These are phyloP conservation scores for Porites evermanni DNA, from an alignment of 92 coral and sea anemone genomes.

Conservation along the genomic window DNA sequence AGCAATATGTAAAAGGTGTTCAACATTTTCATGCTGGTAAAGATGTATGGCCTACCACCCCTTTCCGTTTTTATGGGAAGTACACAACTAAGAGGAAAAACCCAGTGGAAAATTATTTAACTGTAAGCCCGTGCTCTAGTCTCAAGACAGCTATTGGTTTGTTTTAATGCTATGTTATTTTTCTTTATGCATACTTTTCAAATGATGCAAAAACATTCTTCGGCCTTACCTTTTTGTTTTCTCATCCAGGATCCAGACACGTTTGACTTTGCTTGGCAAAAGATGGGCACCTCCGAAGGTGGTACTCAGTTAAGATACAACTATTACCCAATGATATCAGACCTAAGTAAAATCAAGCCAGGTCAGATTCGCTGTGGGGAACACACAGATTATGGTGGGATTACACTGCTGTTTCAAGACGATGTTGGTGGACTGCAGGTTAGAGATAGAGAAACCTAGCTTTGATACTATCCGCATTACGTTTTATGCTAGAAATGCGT, in stretches of 20 bases:
- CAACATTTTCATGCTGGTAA: too few species aligned
- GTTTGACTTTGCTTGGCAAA: conserved; percentile 56
- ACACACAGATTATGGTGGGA: conserved; percentile 1
- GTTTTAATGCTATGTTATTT: too few species aligned
- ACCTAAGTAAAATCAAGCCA: conserved; percentile 55
- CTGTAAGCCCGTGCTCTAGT: too few species aligned
- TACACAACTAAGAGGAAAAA: too few species aligned
- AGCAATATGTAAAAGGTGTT: too few species aligned
- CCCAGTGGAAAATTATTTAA: too few species aligned
- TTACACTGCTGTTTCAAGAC: conserved; percentile 80
- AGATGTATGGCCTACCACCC: too few species aligned
- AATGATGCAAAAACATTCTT: too few species aligned
- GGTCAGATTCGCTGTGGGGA: conserved; percentile 67
- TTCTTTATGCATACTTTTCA: too few species aligned
- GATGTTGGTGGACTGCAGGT: conserved; percentile 82
- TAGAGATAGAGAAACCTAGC: background rate
- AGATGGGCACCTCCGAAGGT: conserved; percentile 65
- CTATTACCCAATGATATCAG: conserved; percentile 62
- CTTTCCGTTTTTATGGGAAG: too few species aligned
- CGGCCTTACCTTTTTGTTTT: too few species aligned
- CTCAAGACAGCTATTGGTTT: too few species aligned
- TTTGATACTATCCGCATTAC: background rate
- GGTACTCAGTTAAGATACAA: conserved; percentile 68
- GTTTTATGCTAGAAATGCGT: background rate
- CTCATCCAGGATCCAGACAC: conserved; percentile 62